These are phyloP conservation scores for Garra rufa DNA, from an alignment of 2,113 vertebrate species.

Conservation along the genomic window DNA sequence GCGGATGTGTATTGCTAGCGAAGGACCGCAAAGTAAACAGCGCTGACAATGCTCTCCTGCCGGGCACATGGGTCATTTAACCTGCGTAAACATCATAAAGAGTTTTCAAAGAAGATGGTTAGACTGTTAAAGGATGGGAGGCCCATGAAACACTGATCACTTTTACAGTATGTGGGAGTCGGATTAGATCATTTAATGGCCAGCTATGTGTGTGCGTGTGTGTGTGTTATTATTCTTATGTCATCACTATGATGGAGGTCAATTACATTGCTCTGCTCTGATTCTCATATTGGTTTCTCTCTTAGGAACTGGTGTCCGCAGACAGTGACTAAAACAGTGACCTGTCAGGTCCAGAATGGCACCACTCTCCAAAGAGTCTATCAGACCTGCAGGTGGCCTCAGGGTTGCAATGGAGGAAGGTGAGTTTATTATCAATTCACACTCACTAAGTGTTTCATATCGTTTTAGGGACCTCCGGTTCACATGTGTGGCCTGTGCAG, in stretches of 20 bases:
- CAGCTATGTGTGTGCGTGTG: not conserved
- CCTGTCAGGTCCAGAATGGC: conserved; percentile 93
- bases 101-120: conserved; percentile 63
- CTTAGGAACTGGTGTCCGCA: conserved; percentile 97
- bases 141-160: not conserved
- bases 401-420: conserved; percentile 88
- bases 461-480: not conserved
- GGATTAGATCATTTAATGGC: not conserved
- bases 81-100: conserved; percentile 68
- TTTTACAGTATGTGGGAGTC: conserved; percentile 38
- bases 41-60: conserved; percentile 61
- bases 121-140: not conserved
- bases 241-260: not conserved
- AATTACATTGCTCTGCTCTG: not conserved
- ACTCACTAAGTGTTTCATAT: not conserved
- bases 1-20: conserved; percentile 64
- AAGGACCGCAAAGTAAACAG: conserved; percentile 65
- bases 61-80: conserved; percentile 67
- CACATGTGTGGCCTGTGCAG: not conserved
- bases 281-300: conserved; percentile 17
- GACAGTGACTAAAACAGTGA: conserved; percentile 85
- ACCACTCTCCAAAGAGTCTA: conserved; percentile 91
- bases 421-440: conserved; percentile 64
- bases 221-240: not conserved
- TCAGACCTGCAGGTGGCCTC: conserved; percentile 93